phyloP scores from a whole-genome alignment of 2,888 invertebrate species.

The Carpatolechia fugitivella region DNA sequence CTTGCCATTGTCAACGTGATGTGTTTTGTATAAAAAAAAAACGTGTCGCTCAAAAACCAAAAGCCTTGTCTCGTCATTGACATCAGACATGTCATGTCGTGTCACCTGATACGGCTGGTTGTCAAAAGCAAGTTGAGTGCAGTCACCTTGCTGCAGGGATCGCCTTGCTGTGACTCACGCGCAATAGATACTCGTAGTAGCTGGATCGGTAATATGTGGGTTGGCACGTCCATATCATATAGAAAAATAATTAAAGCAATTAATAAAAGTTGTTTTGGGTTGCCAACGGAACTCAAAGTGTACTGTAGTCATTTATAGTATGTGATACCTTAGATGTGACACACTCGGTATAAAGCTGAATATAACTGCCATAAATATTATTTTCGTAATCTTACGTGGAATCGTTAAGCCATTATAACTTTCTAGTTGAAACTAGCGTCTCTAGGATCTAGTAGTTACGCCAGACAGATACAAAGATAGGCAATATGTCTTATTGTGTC shows the following conservation, averaged over 20 bases:
- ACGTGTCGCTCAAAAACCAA: neutral
- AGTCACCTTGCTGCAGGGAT: constrained; percentile 45
- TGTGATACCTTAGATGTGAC: too few relatives aligned
- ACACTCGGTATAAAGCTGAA: too few relatives aligned
- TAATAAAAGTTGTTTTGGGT: too few relatives aligned
- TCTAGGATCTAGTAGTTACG: neutral
- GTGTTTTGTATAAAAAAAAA: neutral
- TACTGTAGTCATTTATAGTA: too few relatives aligned
- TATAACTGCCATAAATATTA: too few relatives aligned
- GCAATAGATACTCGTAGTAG: constrained; percentile 18
- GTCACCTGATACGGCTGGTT: constrained; percentile 11
- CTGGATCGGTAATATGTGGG: neutral
- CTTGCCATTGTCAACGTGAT: neutral
- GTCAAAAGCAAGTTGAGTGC: constrained; percentile 5
- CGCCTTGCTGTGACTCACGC: constrained; percentile 41
- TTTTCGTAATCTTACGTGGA: too few relatives aligned
- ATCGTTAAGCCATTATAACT: neutral
- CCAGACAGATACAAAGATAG: neutral
- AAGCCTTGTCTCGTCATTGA: constrained; percentile 2
- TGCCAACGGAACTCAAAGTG: too few relatives aligned
- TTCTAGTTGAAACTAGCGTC: neutral
- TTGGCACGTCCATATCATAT: neutral
- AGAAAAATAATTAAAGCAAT: too few relatives aligned
- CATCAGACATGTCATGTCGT: neutral
- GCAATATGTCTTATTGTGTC: neutral